phyloP scores from a whole-genome alignment of 2,797 vertebrate species.

The Jordanella pulchra region DNA sequence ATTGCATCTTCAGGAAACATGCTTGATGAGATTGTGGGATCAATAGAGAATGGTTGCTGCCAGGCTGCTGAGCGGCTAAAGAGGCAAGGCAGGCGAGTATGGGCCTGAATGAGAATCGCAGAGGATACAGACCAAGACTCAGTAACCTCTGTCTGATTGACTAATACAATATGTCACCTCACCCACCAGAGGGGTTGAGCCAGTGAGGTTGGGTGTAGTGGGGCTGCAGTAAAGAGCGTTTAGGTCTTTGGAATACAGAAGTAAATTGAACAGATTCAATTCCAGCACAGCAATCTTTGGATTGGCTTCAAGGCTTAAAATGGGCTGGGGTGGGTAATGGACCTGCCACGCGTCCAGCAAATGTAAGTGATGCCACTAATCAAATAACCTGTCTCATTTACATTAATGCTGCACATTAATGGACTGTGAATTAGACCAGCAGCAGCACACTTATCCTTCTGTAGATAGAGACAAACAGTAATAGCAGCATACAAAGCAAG shows the following conservation, averaged over 20 bases:
- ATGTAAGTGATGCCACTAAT: constrained; percentile 54
- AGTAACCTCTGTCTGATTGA: constrained; percentile 58
- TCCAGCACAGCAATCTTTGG: constrained; percentile 32
- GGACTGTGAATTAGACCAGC: constrained; percentile 44
- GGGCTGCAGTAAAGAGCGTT: constrained; percentile 42
- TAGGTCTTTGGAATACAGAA: constrained; percentile 53
- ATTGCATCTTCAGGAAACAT: constrained; percentile 83
- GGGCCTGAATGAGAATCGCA: constrained; percentile 72
- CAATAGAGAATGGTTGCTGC: constrained; percentile 72
- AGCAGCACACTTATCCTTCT: constrained; percentile 18
- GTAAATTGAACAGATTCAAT: constrained; percentile 66
- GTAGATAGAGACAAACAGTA: background rate
- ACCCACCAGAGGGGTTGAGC: constrained; percentile 38
- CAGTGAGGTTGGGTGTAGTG: constrained; percentile 11
- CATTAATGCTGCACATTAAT: constrained; percentile 51
- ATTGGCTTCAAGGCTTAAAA: constrained; percentile 48
- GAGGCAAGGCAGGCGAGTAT: constrained; percentile 38
- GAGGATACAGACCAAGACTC: constrained; percentile 36
- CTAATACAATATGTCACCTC: constrained; percentile 74
- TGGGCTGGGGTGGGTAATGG: constrained; percentile 41
- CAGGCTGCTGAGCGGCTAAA: constrained; percentile 41
- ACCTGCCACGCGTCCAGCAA: constrained; percentile 34
- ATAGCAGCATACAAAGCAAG: constrained; percentile 7
- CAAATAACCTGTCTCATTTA: constrained; percentile 51
- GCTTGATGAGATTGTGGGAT: constrained; percentile 81